A percentile compares a stretch with the other conserved stretches of the same genome.
Conservation (phyloP, 2,888 invertebrate species). For the Luperina nickerlii region DNA sequence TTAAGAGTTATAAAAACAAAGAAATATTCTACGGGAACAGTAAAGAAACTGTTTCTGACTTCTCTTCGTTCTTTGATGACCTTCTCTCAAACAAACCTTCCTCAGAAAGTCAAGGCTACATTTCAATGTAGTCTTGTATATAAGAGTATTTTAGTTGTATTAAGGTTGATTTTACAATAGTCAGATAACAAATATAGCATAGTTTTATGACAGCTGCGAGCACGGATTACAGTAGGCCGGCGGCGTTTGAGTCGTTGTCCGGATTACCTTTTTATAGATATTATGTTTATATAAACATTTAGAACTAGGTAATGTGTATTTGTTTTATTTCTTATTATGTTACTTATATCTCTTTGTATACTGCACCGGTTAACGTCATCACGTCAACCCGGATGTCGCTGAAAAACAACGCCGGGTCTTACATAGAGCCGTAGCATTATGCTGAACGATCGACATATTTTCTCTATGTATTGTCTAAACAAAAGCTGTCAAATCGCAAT, state of each 20-base stretch:
- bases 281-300: too few relatives aligned
- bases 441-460: neutral
- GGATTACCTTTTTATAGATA: too few relatives aligned
- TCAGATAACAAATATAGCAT: neutral
- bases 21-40: slow-evolving; percentile 28
- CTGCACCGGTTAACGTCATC: neutral
- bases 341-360: neutral
- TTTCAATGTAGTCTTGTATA: slow-evolving; percentile 6
- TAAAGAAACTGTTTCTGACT: slow-evolving; percentile 51
- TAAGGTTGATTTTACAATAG: neutral
- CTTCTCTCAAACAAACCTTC: slow-evolving; percentile 46
- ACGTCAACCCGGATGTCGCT: neutral
- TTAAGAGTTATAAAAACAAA: slow-evolving; percentile 51
- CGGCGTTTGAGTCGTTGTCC: too few relatives aligned
- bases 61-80: slow-evolving; percentile 67
- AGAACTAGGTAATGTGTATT: too few relatives aligned
- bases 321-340: neutral
- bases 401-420: neutral
- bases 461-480: neutral
- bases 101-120: slow-evolving; percentile 12
- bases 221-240: neutral
- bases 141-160: neutral
- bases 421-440: neutral
- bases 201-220: neutral
- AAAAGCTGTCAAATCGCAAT: neutral